These are phyloP conservation scores for Parauchenoglanis ngamensis DNA, from an alignment of 2,797 vertebrate genomes.

Conservation along the genomic window DNA sequence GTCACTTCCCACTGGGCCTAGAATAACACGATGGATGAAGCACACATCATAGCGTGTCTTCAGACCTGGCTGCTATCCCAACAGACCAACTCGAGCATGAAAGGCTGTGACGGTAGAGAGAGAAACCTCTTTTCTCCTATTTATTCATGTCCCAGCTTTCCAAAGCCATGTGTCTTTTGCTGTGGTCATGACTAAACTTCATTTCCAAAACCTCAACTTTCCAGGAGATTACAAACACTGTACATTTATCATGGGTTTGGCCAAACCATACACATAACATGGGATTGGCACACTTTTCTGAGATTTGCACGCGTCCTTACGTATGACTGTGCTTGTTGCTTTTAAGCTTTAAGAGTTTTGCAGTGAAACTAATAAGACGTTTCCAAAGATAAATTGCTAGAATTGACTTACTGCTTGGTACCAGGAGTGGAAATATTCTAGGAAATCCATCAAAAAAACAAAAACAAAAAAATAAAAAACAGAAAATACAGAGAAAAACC, in stretches of 20 bases:
- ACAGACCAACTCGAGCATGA: constrained; percentile 47
- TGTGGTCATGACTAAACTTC: constrained; percentile 20
- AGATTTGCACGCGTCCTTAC: constrained; percentile 4
- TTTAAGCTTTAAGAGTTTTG: background rate
- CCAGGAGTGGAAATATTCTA: background rate
- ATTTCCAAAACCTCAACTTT: constrained; percentile 22
- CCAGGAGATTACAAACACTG: background rate
- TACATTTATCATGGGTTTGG: constrained; percentile 14
- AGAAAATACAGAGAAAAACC: background rate
- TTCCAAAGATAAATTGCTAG: background rate
- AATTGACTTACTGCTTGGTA: background rate
- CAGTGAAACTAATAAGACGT: background rate
- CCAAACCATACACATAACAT: background rate
- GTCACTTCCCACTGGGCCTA: constrained; percentile 32
- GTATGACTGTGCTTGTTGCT: background rate
- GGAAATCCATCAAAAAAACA: background rate
- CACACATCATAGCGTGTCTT: constrained; percentile 42
- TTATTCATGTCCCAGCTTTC: constrained; percentile 6
- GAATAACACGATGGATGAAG: constrained; percentile 53
- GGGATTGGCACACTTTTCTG: background rate
- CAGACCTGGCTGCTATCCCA: constrained; percentile 48
- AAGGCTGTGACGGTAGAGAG: background rate
- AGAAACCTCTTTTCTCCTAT: background rate
- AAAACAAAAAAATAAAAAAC: background rate
- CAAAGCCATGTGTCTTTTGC: constrained; percentile 10